Conservation (phyloP, 2,888 invertebrate species). For the Drosophila bunnanda region DNA sequence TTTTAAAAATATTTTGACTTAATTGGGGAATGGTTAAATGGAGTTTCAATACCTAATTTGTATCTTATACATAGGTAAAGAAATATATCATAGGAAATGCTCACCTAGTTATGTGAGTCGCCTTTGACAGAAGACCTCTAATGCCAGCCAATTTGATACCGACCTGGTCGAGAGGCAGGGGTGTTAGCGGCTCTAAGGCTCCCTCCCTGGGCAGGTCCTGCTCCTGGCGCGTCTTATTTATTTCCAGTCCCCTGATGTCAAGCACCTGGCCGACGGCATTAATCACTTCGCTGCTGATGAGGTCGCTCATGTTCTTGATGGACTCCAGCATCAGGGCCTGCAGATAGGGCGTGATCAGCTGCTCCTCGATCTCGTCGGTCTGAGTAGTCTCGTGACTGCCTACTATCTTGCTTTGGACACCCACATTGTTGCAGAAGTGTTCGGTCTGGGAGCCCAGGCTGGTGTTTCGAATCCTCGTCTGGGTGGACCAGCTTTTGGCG, state of each 20-base stretch:
- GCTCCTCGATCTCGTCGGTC: constrained; percentile 36
- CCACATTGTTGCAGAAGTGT: not conserved
- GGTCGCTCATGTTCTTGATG: constrained; percentile 24
- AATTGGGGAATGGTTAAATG: not conserved
- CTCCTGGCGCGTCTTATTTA: constrained; percentile 3
- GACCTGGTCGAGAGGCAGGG: not conserved
- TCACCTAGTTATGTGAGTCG: not conserved
- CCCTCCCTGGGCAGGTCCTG: constrained; percentile 13
- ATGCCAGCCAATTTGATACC: not conserved
- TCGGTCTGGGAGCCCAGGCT: constrained; percentile 30
- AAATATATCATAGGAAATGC: not conserved
- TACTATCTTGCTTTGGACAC: constrained; percentile 30
- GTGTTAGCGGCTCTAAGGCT: constrained; percentile 5
- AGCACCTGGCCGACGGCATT: constrained; percentile 46
- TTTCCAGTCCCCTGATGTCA: constrained; percentile 33
- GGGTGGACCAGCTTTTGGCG: constrained; percentile 4
- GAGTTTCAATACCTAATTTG: not conserved
- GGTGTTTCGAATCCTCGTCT: constrained; percentile 3
- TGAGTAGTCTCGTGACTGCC: constrained; percentile 23
- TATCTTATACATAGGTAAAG: not conserved
- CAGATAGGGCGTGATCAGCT: constrained; percentile 15
- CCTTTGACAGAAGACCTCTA: not conserved
- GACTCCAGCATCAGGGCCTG: constrained; percentile 27
- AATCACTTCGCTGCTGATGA: constrained; percentile 31
- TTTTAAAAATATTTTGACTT: not conserved